A percentile compares a stretch with the other conserved stretches of the same genome.
Evolutionary conservation across 2,888 invertebrate species (phyloP).

Genomic region (Rhingia rostrata): DNA sequence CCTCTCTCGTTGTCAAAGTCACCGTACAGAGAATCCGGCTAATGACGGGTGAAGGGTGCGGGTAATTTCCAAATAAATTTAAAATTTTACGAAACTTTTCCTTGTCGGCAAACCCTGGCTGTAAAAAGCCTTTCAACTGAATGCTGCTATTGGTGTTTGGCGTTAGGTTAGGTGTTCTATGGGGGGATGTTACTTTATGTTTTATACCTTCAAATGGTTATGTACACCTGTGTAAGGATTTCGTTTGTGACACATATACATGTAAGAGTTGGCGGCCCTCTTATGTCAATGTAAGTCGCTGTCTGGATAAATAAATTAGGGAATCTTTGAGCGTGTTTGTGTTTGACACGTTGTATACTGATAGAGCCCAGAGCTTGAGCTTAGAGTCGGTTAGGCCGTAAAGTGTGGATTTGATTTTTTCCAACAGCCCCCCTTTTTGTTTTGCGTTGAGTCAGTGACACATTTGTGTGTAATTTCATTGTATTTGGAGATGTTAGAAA

Average conservation of each 20-base stretch:
- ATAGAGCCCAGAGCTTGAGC: conserved; percentile 5
- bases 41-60: conserved; percentile 39
- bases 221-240: conserved; percentile 31
- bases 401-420: conserved; percentile 13
- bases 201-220: not conserved
- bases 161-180: conserved; percentile 2
- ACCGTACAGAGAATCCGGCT: not conserved
- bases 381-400: not conserved
- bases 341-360: conserved; percentile 23
- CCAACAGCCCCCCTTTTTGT: not conserved
- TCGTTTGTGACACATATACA: conserved; percentile 17
- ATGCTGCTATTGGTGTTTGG: conserved; percentile 31
- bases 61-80: conserved; percentile 58
- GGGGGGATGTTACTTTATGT: conserved; percentile 15
- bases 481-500: conserved; percentile 23
- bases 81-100: conserved; percentile 50
- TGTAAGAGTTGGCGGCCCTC: conserved; percentile 2
- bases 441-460: conserved; percentile 35
- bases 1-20: not conserved
- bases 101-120: conserved; percentile 31
- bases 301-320: conserved; percentile 47
- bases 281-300: conserved; percentile 41
- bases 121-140: conserved; percentile 47
- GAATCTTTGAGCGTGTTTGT: conserved; percentile 39
- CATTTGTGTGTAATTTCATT: conserved; percentile 42